phyloP scores from a whole-genome alignment of 1,140 invertebrate species.

The Caerostris darwini region DNA sequence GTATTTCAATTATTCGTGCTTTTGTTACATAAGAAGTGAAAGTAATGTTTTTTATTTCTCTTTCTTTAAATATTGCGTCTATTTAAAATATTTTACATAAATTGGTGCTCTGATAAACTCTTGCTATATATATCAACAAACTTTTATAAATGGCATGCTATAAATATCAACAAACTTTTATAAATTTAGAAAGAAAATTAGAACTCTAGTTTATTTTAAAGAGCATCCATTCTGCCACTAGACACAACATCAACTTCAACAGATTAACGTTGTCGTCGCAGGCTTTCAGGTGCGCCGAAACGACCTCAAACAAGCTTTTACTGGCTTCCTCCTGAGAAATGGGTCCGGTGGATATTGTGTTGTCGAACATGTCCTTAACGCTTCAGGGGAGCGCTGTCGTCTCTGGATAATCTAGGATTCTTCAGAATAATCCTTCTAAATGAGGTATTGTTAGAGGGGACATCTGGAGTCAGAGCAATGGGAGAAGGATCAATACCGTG shows the following conservation, averaged over 20 bases:
- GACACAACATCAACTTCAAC: neutral
- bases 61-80: no score
- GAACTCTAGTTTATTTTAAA: no score
- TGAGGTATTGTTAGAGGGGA: neutral
- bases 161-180: no score
- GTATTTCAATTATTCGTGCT: no score
- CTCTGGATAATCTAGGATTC: neutral
- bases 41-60: no score
- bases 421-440: neutral
- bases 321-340: neutral
- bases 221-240: no score
- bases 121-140: no score
- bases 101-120: no score
- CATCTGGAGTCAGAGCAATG: neutral
- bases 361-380: constrained; percentile 12
- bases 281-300: neutral
- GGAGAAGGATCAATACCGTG: neutral
- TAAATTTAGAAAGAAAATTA: no score
- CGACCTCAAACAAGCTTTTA: neutral
- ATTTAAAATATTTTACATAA: no score
- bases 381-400: neutral
- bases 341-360: neutral
- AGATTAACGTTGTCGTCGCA: neutral
- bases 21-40: no score
- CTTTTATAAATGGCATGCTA: no score